Conservation (phyloP, 2,888 invertebrate species). For the Nephrotoma guestfalica region DNA sequence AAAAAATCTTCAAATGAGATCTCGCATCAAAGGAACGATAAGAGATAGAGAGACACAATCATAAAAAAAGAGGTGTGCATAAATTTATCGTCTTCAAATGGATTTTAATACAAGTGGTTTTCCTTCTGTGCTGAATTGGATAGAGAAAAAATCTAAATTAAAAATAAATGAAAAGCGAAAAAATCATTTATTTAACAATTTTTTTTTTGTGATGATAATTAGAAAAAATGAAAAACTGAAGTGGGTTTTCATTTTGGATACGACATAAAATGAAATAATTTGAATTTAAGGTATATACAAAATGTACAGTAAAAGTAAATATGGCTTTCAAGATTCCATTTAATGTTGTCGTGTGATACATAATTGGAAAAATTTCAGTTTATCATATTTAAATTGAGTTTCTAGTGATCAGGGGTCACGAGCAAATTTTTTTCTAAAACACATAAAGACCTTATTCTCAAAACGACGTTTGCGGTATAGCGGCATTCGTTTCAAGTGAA, state of each 20-base stretch:
- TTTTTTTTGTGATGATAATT: neutral
- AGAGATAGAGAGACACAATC: neutral
- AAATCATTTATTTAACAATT: neutral
- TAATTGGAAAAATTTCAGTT: too few species aligned
- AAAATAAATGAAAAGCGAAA: neutral
- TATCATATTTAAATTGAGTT: too few species aligned
- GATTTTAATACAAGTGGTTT: slow-evolving; percentile 1
- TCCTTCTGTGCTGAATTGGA: neutral
- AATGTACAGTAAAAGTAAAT: neutral
- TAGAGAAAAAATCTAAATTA: neutral
- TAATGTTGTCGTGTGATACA: too few species aligned
- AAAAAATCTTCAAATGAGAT: neutral
- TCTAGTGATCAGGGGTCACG: too few species aligned
- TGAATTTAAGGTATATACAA: neutral
- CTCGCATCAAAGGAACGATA: neutral
- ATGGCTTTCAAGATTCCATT: neutral
- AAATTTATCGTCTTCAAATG: slow-evolving; percentile 1
- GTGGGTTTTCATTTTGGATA: neutral
- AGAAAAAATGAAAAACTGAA: neutral
- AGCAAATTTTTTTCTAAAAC: too few species aligned
- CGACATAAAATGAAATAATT: neutral
- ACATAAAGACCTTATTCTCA: too few species aligned
- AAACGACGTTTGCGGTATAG: too few species aligned
- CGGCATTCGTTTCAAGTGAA: too few species aligned
- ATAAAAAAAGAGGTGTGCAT: slow-evolving; percentile 2